Evolutionary conservation across 2,113 vertebrate genomes (phyloP).

Genomic region (Ornithorhynchus anatinus): DNA sequence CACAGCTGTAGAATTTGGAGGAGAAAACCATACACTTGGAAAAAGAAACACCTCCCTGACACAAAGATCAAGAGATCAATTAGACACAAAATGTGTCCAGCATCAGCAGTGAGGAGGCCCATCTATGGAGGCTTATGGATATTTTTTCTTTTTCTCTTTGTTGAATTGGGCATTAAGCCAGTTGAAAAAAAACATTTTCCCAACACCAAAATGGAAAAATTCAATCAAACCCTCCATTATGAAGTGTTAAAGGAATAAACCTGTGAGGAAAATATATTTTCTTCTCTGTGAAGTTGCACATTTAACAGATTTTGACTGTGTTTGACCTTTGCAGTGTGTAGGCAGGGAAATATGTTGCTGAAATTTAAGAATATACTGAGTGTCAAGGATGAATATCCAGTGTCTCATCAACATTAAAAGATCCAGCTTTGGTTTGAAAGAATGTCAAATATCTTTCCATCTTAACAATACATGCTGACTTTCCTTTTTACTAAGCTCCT

Average conservation of each 20-base stretch:
- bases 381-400: not conserved
- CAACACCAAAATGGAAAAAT: slow-evolving; percentile 56
- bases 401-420: not conserved
- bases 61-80: not conserved
- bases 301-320: slow-evolving; percentile 53
- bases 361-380: slow-evolving; percentile 7
- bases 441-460: slow-evolving; percentile 8
- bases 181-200: slow-evolving; percentile 63
- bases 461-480: slow-evolving; percentile 1
- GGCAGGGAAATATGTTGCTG: slow-evolving; percentile 21
- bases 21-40: not conserved
- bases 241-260: slow-evolving; percentile 57
- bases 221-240: slow-evolving; percentile 48
- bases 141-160: slow-evolving; percentile 30
- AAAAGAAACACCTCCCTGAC: not conserved
- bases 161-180: slow-evolving; percentile 49
- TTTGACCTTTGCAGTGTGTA: slow-evolving; percentile 17
- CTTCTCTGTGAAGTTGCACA: slow-evolving; percentile 24
- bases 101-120: slow-evolving; percentile 35
- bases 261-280: slow-evolving; percentile 55
- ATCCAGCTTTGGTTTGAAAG: slow-evolving; percentile 14
- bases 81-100: not conserved
- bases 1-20: not conserved
- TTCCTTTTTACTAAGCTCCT: slow-evolving; percentile 3
- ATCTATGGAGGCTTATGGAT: slow-evolving; percentile 19